Evolutionary conservation across 2,888 invertebrate species (phyloP).

Genomic region (Hypomecis punctinalis): DNA sequence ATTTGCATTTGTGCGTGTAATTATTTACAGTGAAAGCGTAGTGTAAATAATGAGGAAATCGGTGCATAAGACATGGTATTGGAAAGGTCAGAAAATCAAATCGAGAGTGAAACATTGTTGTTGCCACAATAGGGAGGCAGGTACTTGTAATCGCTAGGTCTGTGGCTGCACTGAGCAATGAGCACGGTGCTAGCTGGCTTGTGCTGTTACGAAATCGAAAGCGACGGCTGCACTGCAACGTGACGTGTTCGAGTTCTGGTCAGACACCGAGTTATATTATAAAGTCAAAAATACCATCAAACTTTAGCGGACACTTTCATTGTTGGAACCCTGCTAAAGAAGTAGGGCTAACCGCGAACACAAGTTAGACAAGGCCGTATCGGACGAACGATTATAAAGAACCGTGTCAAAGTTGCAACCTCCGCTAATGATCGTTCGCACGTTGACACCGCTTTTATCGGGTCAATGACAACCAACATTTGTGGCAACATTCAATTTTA

Average conservation of each 20-base stretch:
- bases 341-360: constrained; percentile 23
- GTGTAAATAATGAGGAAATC: constrained; percentile 48
- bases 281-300: constrained; percentile 16
- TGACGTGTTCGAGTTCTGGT: constrained; percentile 47
- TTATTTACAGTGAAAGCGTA: constrained; percentile 35
- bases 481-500: constrained; percentile 37
- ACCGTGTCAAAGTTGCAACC: constrained; percentile 74
- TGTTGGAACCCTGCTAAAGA: not conserved
- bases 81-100: constrained; percentile 38
- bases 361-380: constrained; percentile 67
- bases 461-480: constrained; percentile 66
- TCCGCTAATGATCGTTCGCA: constrained; percentile 64
- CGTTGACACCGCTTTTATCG: constrained; percentile 56
- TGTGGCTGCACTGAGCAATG: constrained; percentile 48
- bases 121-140: constrained; percentile 62
- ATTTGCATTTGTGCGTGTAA: constrained; percentile 13
- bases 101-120: constrained; percentile 67
- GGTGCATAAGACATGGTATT: constrained; percentile 47
- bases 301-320: not conserved
- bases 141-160: constrained; percentile 64
- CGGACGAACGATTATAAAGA: constrained; percentile 76
- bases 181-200: constrained; percentile 52
- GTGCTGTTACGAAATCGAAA: constrained; percentile 71
- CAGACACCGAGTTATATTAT: constrained; percentile 2
- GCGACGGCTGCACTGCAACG: constrained; percentile 61